Evolutionary conservation across 2,113 vertebrate genomes (phyloP).

Genomic region (Brevimyrus niger): DNA sequence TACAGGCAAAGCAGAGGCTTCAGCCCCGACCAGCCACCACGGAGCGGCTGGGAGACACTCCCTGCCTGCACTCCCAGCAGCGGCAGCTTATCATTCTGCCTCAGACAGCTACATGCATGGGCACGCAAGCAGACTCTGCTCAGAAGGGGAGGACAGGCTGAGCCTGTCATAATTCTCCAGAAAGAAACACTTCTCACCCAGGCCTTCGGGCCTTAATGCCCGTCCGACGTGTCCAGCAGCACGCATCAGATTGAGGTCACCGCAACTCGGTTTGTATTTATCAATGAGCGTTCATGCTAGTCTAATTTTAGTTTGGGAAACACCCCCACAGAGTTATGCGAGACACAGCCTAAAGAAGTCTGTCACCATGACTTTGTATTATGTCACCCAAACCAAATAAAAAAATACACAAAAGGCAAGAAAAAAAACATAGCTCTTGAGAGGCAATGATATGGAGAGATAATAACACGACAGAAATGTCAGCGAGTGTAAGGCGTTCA

Average conservation of each 20-base stretch:
- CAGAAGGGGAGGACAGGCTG: background rate
- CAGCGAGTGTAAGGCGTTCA: background rate
- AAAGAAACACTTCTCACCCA: background rate
- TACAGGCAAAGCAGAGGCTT: background rate
- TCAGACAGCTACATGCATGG: background rate
- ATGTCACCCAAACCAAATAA: background rate
- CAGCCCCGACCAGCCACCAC: background rate
- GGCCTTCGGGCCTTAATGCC: background rate
- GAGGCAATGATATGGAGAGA: background rate
- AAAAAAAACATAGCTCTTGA: background rate
- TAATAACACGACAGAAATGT: background rate
- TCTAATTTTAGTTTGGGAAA: background rate
- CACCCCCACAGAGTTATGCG: background rate
- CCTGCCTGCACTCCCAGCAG: background rate
- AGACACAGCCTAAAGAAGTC: background rate
- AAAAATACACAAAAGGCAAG: background rate
- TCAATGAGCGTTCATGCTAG: background rate
- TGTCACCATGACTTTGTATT: background rate
- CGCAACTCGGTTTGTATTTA: background rate
- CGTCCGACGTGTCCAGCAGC: background rate
- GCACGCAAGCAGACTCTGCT: background rate
- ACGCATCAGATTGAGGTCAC: background rate
- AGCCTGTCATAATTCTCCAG: background rate
- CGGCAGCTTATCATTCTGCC: background rate
- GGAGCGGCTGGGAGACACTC: background rate